Evolutionary conservation across 2,113 vertebrate genomes (phyloP).

Genomic region (Cryptotis parvus): DNA sequence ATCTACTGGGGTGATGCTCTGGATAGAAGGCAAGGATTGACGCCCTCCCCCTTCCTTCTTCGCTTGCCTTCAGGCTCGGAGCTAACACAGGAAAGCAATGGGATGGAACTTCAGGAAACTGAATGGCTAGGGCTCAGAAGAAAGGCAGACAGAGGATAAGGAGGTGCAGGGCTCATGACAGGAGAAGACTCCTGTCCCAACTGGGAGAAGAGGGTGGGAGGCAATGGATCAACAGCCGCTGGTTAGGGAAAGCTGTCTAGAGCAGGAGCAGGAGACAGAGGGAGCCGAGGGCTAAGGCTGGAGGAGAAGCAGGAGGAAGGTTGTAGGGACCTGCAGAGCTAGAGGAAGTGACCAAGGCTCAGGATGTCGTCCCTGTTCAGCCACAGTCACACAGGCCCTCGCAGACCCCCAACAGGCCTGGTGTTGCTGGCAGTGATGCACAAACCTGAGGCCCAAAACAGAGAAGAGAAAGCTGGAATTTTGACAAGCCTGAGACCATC

Average conservation of each 20-base stretch:
- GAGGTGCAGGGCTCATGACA: too few species aligned
- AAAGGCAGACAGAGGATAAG: background rate
- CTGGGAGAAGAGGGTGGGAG: background rate
- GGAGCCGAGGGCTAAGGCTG: background rate
- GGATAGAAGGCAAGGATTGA: too few species aligned
- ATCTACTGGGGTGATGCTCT: background rate
- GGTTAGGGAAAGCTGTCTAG: background rate
- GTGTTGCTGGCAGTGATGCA: background rate
- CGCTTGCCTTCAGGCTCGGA: background rate
- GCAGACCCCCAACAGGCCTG: background rate
- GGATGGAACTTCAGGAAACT: background rate
- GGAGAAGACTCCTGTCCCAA: too few species aligned
- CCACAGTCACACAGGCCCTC: too few species aligned
- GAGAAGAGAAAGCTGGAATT: background rate
- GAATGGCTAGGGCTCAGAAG: background rate
- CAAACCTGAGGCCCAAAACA: background rate
- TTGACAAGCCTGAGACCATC: background rate
- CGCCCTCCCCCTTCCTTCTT: background rate
- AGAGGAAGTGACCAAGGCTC: background rate
- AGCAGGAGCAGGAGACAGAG: background rate
- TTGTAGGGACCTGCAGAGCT: background rate
- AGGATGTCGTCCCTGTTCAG: too few species aligned
- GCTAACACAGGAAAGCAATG: background rate
- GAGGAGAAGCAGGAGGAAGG: rapidly evolving
- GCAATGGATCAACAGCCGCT: background rate